Evolutionary conservation across 1,140 invertebrate genomes (phyloP), one percentile per base, ranked within the genome.

Genomic region (Nylanderia fulva): DNA sequence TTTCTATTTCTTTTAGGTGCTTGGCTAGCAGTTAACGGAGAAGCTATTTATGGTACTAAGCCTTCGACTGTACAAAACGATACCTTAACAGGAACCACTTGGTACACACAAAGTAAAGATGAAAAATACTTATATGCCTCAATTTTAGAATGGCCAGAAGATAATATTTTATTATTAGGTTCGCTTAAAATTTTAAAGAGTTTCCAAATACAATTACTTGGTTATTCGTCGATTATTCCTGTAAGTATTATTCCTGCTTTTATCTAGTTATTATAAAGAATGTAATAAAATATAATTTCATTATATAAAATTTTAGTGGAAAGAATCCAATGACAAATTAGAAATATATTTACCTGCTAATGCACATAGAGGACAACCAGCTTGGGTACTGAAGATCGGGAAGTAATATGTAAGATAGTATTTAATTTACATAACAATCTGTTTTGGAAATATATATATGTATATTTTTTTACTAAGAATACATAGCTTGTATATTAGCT

Each of bases 31-130:
- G 93, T 97, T 1, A 99, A 99, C 92, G 98, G 98, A 3, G 97
- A 99, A 93, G 98, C 98, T 0, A 98, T 99, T 90, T 99, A 98
- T 91, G 95, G 95, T n/a, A 97, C 96, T 0, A 95, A 94, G 39
- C 97, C 98, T 0, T 98, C 97, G 97, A 95, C 92, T 48, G 93
- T 95, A 88, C 98, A 98, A 93, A 99, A 99, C 92, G 98, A 99
- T 91, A 97, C 97, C 0, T 21, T 96, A 0, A 96, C 96, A n/a
- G 80, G 90, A 1, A 93, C 96, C 88, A 96, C 98, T 33, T 98
- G 97, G 98, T 98, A 98, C 89, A 98, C 97, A 0, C 94, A 95
- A 54, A 95, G 92, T 13, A 91, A 85, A 80, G 89, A 88, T 24
- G 76, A 92, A n/a, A 90, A 86, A 27, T 93, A 90, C 7, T 93